phyloP scores from a whole-genome alignment of 2,888 invertebrate genomes.

The Mechanitis mazaeus region DNA sequence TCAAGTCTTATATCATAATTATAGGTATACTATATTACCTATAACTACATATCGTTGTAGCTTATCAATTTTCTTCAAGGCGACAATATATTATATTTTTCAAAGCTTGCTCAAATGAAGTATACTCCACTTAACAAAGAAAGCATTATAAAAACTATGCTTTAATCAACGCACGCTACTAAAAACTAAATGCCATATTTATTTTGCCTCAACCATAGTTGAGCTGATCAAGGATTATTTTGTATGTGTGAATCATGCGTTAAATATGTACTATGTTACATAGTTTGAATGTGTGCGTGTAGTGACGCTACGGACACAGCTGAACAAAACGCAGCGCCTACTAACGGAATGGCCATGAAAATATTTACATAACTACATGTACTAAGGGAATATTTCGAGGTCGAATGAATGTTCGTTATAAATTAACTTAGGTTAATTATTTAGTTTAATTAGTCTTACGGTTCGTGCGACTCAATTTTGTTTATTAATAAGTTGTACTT shows the following conservation, averaged over 20 bases:
- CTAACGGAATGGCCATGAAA: constrained; percentile 50
- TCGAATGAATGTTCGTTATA: constrained; percentile 41
- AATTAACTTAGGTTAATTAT: constrained; percentile 49
- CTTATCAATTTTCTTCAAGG: no score
- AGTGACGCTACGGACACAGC: constrained; percentile 49
- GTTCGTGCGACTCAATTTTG: background rate
- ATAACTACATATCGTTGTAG: no score
- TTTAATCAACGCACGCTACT: constrained; percentile 48
- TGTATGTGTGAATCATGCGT: constrained; percentile 32
- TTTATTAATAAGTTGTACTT: no score
- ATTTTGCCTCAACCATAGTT: constrained; percentile 42
- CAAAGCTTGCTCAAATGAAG: no score
- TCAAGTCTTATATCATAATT: no score
- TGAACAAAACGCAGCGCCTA: constrained; percentile 52
- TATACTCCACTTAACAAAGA: background rate
- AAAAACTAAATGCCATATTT: constrained; percentile 40
- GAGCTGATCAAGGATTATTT: constrained; percentile 50
- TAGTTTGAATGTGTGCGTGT: constrained; percentile 29
- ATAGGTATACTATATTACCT: no score
- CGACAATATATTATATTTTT: no score
- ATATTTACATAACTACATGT: constrained; percentile 48
- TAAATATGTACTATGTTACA: background rate
- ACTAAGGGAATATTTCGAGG: constrained; percentile 43
- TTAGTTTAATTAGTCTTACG: constrained; percentile 34
- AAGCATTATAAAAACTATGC: constrained; percentile 28